These are phyloP conservation scores for Yponomeuta plumbellus DNA, from an alignment of 2,888 invertebrate species.

Conservation along the genomic window DNA sequence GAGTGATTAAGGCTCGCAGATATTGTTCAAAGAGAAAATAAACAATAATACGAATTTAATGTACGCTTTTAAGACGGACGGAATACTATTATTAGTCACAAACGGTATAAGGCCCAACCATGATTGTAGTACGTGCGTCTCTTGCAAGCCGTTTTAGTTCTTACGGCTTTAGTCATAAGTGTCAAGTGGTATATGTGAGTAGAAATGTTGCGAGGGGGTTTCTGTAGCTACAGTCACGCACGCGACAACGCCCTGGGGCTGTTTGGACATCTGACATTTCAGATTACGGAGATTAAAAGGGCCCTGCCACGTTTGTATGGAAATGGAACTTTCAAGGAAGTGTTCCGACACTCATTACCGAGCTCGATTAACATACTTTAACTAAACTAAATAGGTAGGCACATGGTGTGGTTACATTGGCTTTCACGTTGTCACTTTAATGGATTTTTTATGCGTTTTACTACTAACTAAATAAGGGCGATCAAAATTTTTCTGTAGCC, in stretches of 20 bases:
- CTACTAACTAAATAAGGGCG: too few relatives aligned
- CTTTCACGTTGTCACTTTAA: too few relatives aligned
- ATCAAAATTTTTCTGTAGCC: too few relatives aligned
- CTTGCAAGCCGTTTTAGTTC: not conserved
- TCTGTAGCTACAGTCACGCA: conserved; percentile 34
- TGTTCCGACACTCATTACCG: not conserved
- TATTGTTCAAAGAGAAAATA: conserved; percentile 18
- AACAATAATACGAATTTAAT: conserved; percentile 25
- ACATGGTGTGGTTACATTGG: not conserved
- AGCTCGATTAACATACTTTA: not conserved
- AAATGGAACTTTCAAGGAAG: conserved; percentile 5
- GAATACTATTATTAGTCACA: conserved; percentile 26
- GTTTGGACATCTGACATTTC: conserved; percentile 33
- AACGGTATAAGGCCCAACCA: not conserved
- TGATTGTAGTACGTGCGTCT: not conserved
- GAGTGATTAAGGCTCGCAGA: conserved; percentile 13
- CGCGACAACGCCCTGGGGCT: conserved; percentile 32
- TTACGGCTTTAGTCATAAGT: not conserved
- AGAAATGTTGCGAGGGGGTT: conserved; percentile 29
- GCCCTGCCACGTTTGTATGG: conserved; percentile 4
- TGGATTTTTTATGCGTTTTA: too few relatives aligned
- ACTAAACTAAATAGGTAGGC: not conserved
- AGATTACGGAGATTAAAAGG: conserved; percentile 24
- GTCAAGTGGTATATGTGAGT: conserved; percentile 17
- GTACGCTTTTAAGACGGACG: conserved; percentile 18